A percentile compares a stretch with the other conserved stretches of the same genome.
Evolutionary conservation across 2,797 vertebrate genomes (phyloP).

Genomic region (Pachyuromys duprasi): DNA sequence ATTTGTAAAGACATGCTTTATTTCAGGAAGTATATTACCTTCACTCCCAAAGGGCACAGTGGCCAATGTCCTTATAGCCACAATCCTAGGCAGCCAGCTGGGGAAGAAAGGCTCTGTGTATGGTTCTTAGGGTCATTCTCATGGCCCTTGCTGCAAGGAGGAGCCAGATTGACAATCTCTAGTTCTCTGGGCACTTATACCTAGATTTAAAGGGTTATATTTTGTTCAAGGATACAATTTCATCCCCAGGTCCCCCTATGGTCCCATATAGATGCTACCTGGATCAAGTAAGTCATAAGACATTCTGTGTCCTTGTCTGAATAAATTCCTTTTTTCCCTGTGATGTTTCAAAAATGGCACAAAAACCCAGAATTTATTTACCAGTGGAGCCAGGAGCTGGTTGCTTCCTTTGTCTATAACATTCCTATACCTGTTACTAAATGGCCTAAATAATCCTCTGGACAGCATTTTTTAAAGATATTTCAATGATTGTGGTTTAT

Average conservation of each 20-base stretch:
- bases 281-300: background rate
- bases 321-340: background rate
- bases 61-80: background rate
- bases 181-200: background rate
- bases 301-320: background rate
- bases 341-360: background rate
- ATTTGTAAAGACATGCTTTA: background rate
- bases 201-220: background rate
- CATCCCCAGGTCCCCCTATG: background rate
- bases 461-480: background rate
- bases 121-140: background rate
- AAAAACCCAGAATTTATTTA: background rate
- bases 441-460: background rate
- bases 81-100: background rate
- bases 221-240: constrained; percentile 8
- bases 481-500: background rate
- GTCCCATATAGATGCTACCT: background rate
- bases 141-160: background rate
- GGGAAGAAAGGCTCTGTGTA: background rate
- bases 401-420: background rate
- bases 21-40: background rate
- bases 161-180: background rate
- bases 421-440: background rate
- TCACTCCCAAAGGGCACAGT: background rate
- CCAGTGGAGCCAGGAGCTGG: background rate